Evolutionary conservation across 2,888 invertebrate species (phyloP), one percentile per base, ranked within the genome.

Genomic region (Taphrorychus bicolor): DNA sequence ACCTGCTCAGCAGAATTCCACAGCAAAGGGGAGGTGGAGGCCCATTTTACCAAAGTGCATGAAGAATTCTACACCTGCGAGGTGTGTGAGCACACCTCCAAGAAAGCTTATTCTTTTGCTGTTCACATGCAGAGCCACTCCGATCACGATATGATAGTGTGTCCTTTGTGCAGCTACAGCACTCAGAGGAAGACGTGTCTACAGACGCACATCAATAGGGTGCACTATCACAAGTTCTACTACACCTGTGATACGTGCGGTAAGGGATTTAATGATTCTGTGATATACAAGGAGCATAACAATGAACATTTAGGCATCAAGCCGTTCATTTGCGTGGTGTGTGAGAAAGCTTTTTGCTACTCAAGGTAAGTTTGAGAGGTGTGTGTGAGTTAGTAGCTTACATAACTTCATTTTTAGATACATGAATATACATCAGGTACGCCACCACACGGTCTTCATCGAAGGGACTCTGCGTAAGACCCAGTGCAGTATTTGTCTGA

Each of bases 201-300:
- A 78, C 86, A 76, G 83, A 85, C 69, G 75, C 87, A 73, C 85
- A 87, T 84, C 83, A 87, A 83, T 83, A 82, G 85, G 42, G 84
- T 84, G 80, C 85, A 85, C 71, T 77, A 79, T 59, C 84, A 85
- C 75, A 85, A 83, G 65, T 83, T 81, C 63, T 82, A 81, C 59
- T 83, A 79, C 70, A 80, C 84, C 1, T 86, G 86, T 62, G 77
- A 82, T 11, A 79, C 80, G 0, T 86, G 86, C 68, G 85, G 85
- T 0, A 85, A 85, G 72, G 84, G 83, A 0, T 86, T 82, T 71
- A 82, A 84, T 0, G 81, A 80, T n/a, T 76, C 79, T 7, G 81
- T 82, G 9, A 83, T 84, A 53, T 77, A 84, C 41, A 78, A 81
- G 49, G 78, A 83, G 32, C 86, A 86, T 66, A 77, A 81, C 48